phyloP scores from a whole-genome alignment of 2,113 vertebrate species.

The Laticauda colubrina region DNA sequence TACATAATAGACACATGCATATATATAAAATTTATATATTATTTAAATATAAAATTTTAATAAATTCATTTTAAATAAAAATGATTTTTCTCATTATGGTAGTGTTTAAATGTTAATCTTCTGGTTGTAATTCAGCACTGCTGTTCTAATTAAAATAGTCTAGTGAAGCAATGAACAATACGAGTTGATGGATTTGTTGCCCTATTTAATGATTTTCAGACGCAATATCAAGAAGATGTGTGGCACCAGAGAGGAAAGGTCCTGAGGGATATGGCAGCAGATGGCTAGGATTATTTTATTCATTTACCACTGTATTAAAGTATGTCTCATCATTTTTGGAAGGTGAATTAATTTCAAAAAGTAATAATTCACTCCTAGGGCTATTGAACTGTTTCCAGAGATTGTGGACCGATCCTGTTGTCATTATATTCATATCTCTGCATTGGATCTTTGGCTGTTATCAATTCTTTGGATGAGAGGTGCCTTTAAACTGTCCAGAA shows the following conservation, averaged over 20 bases:
- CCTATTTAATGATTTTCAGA: constrained; percentile 49
- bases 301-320: constrained; percentile 48
- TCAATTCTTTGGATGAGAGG: background rate
- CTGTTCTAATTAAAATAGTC: constrained; percentile 50
- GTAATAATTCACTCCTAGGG: background rate
- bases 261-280: constrained; percentile 57
- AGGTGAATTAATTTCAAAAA: constrained; percentile 27
- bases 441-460: background rate
- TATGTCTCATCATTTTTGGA: constrained; percentile 45
- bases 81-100: constrained; percentile 11
- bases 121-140: constrained; percentile 36
- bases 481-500: background rate
- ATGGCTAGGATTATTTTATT: constrained; percentile 62
- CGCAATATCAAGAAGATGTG: constrained; percentile 31
- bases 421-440: background rate
- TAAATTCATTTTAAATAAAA: background rate
- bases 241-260: constrained; percentile 29
- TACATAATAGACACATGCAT: background rate
- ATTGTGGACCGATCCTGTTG: fast-evolving
- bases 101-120: constrained; percentile 47
- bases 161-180: background rate
- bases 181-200: background rate
- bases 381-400: fast-evolving
- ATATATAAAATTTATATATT: background rate
- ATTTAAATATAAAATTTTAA: background rate